Base-by-base conservation (phyloP, 2,888 invertebrate genomes). In the Hipparchia semele region DNA sequence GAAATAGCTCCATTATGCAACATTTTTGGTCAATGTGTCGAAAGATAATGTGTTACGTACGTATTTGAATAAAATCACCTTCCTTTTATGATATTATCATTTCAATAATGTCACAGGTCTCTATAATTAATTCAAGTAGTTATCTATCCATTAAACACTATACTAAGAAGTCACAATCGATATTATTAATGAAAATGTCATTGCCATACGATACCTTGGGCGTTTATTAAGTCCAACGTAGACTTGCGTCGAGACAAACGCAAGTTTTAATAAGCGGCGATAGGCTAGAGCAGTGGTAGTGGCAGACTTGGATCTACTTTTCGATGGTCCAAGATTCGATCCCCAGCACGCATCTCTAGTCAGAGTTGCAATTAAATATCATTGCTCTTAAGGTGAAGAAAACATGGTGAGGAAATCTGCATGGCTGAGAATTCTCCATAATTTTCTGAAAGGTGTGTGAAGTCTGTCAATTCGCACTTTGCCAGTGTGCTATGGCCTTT, bases 101-200 rank as follows among this genome's bases (percentile, higher is more conserved):
- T 60, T 60, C 5, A 33, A 65, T 33, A 53, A 65, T 65, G 53
- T 65, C 65, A 65, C 33, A 67, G 46, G 13, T 68, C 64, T 64
- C 62, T 58, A 71, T 62, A 68, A 64, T 67, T 45, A 66, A 66
- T 71, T 66, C 51, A 66, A 60, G 10, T 53, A 13, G 60, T 56
- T 68, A 53, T 68, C 64, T 69, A 56, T 66, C 58, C 72, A 71
- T 62, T 73, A 73, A 49, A 58, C 39, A 49, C 51, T 68, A 67
- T 49, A 64, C 53, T 65, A 65, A 60, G 62, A 73, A 73, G 49
- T 69, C 65, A 66, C 68, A 71, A 74, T 74, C 77, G 62, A 73
- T 77, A 73, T 74, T 74, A 75, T 73, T 77, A 79, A 75, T 73
- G 73, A 78, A 79, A 80, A 80, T 80, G 80, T 80, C 80, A 80